phyloP scores from a whole-genome alignment of 2,888 invertebrate species.

The Pollenia griseotomentosa region DNA sequence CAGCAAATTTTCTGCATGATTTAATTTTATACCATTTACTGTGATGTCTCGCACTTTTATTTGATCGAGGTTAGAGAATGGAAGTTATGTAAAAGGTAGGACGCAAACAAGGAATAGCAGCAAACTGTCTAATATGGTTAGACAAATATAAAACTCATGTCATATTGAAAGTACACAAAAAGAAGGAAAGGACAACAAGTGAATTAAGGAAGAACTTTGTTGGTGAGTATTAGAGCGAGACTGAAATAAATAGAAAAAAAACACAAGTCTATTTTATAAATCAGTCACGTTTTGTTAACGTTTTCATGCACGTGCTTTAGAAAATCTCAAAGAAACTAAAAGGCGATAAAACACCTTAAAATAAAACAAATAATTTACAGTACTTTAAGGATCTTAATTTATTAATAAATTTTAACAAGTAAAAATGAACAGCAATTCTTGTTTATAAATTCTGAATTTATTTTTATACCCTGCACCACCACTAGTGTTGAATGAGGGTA shows the following conservation, averaged over 20 bases:
- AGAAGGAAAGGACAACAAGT: background rate
- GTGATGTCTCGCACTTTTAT: too few species aligned
- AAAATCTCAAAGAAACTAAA: background rate
- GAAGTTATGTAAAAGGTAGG: background rate
- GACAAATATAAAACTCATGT: constrained; percentile 23
- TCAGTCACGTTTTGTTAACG: constrained; percentile 52
- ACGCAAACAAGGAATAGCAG: background rate
- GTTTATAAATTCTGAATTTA: too few species aligned
- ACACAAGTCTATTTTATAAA: background rate
- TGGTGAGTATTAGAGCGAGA: background rate
- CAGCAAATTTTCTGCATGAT: constrained; percentile 35
- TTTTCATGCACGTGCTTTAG: constrained; percentile 19
- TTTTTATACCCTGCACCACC: too few species aligned
- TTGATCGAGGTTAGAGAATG: background rate
- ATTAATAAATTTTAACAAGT: too few species aligned
- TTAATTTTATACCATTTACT: background rate
- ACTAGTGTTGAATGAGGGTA: too few species aligned
- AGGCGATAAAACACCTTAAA: background rate
- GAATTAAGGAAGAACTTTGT: too few species aligned
- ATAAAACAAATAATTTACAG: too few species aligned
- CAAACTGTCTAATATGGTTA: constrained; percentile 17
- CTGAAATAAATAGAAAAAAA: background rate
- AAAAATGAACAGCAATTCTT: too few species aligned
- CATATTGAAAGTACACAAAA: background rate
- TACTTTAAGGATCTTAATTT: too few species aligned